Evolutionary conservation across 2,888 invertebrate species (phyloP).

Genomic region (Sphecodes monilicornis): DNA sequence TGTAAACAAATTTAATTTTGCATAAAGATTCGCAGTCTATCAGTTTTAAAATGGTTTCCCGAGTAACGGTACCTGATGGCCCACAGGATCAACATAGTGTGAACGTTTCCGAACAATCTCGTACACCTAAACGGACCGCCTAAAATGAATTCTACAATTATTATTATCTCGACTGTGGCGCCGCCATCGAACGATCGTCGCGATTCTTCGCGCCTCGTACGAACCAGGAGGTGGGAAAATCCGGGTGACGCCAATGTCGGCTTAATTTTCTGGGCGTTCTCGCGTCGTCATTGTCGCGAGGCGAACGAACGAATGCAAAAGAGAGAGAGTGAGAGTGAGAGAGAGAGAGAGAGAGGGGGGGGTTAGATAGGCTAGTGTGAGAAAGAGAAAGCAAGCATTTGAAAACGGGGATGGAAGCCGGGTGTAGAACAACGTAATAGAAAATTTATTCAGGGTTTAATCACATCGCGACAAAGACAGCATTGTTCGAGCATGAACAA

Average conservation of each 20-base stretch:
- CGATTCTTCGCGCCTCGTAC: neutral
- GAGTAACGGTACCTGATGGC: neutral
- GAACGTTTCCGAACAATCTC: neutral
- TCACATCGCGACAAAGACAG: slow-evolving; percentile 79
- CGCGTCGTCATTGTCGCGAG: neutral
- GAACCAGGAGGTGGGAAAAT: neutral
- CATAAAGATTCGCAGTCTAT: neutral
- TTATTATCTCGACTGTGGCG: neutral
- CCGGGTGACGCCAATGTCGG: neutral
- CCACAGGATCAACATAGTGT: neutral
- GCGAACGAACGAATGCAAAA: neutral
- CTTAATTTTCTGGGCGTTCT: neutral
- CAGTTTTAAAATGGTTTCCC: neutral
- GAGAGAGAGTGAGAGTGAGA: neutral
- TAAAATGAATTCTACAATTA: neutral
- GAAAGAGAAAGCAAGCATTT: slow-evolving; percentile 23
- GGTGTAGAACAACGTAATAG: slow-evolving; percentile 66
- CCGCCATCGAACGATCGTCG: neutral
- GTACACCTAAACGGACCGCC: neutral
- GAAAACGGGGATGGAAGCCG: slow-evolving; percentile 37
- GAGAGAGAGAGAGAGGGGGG: too few species aligned
- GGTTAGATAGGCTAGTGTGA: neutral
- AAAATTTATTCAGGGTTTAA: slow-evolving; percentile 80
- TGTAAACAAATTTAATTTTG: too few species aligned
- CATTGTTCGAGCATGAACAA: slow-evolving; percentile 77